Conservation (phyloP, 2,113 vertebrate genomes). For the Ophiodon elongatus region DNA sequence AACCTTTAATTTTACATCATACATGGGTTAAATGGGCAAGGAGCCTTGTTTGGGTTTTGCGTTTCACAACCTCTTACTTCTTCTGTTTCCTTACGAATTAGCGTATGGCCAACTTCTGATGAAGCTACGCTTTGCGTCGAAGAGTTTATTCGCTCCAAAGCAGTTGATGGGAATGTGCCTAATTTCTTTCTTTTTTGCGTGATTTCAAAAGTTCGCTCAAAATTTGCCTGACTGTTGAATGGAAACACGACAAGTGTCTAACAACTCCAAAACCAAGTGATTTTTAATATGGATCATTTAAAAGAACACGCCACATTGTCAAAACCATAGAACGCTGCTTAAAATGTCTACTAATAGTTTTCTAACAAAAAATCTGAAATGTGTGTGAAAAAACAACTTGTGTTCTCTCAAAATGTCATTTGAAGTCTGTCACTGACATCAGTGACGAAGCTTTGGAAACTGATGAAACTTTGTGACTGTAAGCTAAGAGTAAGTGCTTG, state of each 20-base stretch:
- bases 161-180: too few species aligned
- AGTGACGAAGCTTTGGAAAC: neutral
- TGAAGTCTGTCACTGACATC: neutral
- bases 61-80: too few species aligned
- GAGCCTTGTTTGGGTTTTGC: too few species aligned
- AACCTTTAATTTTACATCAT: too few species aligned
- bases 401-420: conserved; percentile 3
- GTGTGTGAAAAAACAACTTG: neutral
- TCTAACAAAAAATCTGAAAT: neutral
- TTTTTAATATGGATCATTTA: neutral
- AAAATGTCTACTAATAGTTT: neutral
- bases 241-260: neutral
- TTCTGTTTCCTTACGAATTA: too few species aligned
- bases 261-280: neutral
- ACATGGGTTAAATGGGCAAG: too few species aligned
- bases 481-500: neutral
- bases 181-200: too few species aligned
- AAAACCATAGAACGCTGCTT: neutral
- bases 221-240: too few species aligned
- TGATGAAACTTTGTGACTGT: neutral
- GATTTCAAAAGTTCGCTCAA: too few species aligned
- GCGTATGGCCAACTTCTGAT: too few species aligned
- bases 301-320: neutral
- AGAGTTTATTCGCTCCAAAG: neutral
- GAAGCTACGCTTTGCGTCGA: neutral